These are phyloP conservation scores for Eledona agricola DNA, from an alignment of 2,888 invertebrate genomes.

Conservation along the genomic window DNA sequence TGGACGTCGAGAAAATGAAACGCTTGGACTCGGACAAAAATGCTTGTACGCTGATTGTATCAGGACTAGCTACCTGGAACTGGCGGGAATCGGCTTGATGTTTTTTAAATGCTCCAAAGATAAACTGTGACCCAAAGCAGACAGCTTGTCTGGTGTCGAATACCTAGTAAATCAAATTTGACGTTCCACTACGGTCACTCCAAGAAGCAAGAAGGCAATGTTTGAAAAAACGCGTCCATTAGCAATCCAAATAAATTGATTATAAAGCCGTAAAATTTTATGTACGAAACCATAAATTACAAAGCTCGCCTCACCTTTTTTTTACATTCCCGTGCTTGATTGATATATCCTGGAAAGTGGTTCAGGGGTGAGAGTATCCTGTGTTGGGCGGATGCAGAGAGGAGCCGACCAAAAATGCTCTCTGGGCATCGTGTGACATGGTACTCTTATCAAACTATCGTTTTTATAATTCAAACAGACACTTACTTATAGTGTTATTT, in stretches of 20 bases:
- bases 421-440: no score
- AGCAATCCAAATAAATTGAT: no score
- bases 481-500: no score
- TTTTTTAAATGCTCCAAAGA: slow-evolving; percentile 6
- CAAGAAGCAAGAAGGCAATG: no score
- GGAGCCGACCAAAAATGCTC: no score
- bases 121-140: slow-evolving; percentile 27
- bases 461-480: no score
- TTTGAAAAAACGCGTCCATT: no score
- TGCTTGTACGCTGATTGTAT: slow-evolving; percentile 9
- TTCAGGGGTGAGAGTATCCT: slow-evolving; percentile 54
- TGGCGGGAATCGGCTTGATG: slow-evolving; percentile 28
- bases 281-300: background rate
- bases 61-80: slow-evolving; percentile 12
- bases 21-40: slow-evolving; percentile 8
- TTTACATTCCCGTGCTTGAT: slow-evolving; percentile 34
- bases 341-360: slow-evolving; percentile 47
- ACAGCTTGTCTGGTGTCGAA: slow-evolving; percentile 36
- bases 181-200: no score
- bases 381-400: slow-evolving; percentile 48
- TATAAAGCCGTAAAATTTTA: background rate
- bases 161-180: slow-evolving; percentile 18
- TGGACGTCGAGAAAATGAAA: no score
- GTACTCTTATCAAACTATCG: no score
- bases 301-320: slow-evolving; percentile 1